Base-by-base conservation (phyloP, 2,888 invertebrate genomes). In the Acleris emargana region DNA sequence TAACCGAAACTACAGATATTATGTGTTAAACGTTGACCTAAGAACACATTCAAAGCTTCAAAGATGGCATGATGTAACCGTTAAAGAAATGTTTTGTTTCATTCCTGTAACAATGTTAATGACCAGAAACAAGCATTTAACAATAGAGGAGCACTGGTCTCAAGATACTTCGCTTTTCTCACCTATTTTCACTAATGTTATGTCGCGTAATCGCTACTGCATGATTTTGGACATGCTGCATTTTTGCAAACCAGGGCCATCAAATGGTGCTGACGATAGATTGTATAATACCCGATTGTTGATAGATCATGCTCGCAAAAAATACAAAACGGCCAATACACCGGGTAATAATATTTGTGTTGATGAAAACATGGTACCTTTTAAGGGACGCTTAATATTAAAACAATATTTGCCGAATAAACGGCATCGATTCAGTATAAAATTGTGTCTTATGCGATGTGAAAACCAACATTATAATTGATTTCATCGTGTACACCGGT, bases 371-470 rank as follows among this genome's bases (percentile, higher is more conserved):
- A 67, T 71, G 52, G 71, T 75, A 57, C 72, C 72, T 62, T 74
- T 72, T 58, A 73, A 72, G 66, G 73, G 71, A 45, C 70, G 71
- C 25, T 60, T 73, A 53, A n/a, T 55, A 47, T 58, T 73, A n/a
- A 72, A 75, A 67, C 72, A 73, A 69, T 73, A 71, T 68, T 67
- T 73, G 49, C 72, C 72, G 17, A 71, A 72, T 60, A 73, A 73
- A 64, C 62, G 71, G 52, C 71, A 72, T 47, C 52, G 73, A 58
- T 71, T 73, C 64, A 71, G 72, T 38, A 69, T 72, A 57, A 71
- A 72, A 63, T 55, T 71, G 45, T 67, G 69, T 73, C 28, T 68
- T 72, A 50, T 72, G 73, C 67, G 74, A 76, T 67, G 72, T 75
- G 13, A n/a, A 69, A 59, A 70, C 72, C 16, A 69, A 69, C 43